Percentiles rank a stretch among this genome's conserved stretches.
phyloP scores from a whole-genome alignment of 2,113 vertebrate genomes.

The Otis tarda region DNA sequence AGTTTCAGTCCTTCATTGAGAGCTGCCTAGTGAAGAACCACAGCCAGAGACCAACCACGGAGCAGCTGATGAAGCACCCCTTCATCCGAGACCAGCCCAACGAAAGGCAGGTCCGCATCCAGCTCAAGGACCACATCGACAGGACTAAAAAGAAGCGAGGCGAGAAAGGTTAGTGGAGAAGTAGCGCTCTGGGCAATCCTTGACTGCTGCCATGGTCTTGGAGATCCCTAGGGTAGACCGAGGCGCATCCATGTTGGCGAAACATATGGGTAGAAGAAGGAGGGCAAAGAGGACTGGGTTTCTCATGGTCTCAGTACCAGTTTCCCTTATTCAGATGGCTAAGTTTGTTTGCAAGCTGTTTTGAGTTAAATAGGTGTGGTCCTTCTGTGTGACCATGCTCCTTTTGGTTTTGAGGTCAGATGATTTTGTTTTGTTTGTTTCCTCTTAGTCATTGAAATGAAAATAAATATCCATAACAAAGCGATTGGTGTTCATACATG shows the following conservation, averaged over 20 bases:
- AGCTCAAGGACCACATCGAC: slow-evolving; percentile 99
- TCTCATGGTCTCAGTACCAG: neutral
- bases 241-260: accelerated
- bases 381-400: neutral
- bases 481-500: neutral
- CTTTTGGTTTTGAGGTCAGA: neutral
- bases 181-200: neutral
- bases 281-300: neutral
- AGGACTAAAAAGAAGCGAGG: slow-evolving; percentile 97
- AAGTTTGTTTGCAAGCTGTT: accelerated
- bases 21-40: slow-evolving; percentile 98
- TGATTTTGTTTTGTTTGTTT: neutral
- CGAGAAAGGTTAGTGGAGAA: slow-evolving; percentile 85
- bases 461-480: neutral
- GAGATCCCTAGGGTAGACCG: neutral
- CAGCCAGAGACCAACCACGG: slow-evolving; percentile 92
- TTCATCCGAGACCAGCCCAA: slow-evolving; percentile 97
- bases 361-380: neutral
- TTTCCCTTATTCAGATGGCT: neutral
- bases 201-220: neutral
- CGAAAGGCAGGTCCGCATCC: slow-evolving; percentile 96
- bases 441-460: neutral
- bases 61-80: slow-evolving; percentile 96
- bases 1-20: slow-evolving; percentile 98
- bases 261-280: neutral